A percentile compares a stretch with the other conserved stretches of the same genome.
Evolutionary conservation across 2,113 vertebrate species (phyloP).

Genomic region (Copsychus sechellarum): DNA sequence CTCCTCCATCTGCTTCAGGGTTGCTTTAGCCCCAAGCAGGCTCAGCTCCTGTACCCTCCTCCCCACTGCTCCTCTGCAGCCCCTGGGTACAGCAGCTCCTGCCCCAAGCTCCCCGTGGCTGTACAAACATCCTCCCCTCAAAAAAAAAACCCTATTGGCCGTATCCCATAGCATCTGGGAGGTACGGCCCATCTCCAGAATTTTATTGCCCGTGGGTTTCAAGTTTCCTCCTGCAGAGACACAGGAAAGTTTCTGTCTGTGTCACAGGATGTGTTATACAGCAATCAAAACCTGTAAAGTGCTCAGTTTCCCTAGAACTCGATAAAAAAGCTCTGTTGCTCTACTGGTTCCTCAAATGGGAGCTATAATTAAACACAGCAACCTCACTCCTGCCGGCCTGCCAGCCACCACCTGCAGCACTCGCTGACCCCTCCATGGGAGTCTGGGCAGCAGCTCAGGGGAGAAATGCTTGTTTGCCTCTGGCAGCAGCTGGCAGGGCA

Average conservation of each 20-base stretch:
- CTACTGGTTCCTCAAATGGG: background rate
- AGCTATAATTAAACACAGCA: slow-evolving; percentile 41
- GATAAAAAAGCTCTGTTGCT: background rate
- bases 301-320: background rate
- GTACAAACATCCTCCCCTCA: background rate
- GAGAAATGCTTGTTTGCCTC: background rate
- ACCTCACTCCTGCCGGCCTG: background rate
- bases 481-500: background rate
- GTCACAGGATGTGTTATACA: background rate
- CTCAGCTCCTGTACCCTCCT: background rate
- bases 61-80: background rate
- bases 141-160: accelerated
- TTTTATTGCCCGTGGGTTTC: background rate
- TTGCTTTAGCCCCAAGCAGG: background rate
- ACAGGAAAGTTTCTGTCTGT: background rate
- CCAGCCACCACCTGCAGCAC: background rate
- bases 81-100: background rate
- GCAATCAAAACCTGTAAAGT: background rate
- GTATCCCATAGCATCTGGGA: background rate
- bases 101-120: background rate
- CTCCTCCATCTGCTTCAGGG: background rate
- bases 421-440: accelerated
- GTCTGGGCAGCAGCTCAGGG: background rate
- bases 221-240: background rate
- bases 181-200: background rate